Conservation (phyloP, 2,113 vertebrate species). For the Scalopus aquaticus region DNA sequence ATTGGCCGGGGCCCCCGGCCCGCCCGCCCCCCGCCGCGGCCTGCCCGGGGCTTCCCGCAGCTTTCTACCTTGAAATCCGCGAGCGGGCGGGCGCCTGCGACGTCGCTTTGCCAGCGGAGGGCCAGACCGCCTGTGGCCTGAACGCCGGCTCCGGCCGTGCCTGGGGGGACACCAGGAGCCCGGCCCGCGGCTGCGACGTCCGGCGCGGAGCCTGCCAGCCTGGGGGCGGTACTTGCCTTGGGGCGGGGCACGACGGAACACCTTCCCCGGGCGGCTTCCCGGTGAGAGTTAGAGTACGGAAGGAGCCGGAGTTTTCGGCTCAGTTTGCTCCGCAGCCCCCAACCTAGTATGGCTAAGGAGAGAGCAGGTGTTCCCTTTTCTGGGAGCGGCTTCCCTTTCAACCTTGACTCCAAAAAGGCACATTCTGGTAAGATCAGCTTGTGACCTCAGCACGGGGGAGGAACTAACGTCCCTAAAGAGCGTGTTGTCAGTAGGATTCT, state of each 20-base stretch:
- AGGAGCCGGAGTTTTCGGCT: background rate
- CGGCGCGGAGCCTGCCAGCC: no score
- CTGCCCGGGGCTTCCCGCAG: background rate
- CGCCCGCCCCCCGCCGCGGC: background rate
- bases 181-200: background rate
- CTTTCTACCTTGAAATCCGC: conserved; percentile 5
- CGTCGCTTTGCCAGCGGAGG: background rate
- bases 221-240: background rate
- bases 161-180: background rate
- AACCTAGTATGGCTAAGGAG: background rate
- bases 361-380: background rate
- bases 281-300: background rate
- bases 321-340: background rate
- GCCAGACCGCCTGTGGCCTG: background rate
- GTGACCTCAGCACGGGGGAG: background rate
- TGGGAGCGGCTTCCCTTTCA: background rate
- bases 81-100: background rate
- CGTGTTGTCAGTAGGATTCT: background rate
- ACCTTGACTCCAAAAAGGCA: background rate
- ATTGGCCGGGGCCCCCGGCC: conserved; percentile 39
- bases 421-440: background rate
- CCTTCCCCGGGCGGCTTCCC: background rate
- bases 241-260: background rate
- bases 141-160: background rate
- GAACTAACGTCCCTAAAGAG: background rate